These are phyloP conservation scores for Thalassarche chlororhynchos DNA, from an alignment of 2,113 vertebrate genomes.

Conservation along the genomic window DNA sequence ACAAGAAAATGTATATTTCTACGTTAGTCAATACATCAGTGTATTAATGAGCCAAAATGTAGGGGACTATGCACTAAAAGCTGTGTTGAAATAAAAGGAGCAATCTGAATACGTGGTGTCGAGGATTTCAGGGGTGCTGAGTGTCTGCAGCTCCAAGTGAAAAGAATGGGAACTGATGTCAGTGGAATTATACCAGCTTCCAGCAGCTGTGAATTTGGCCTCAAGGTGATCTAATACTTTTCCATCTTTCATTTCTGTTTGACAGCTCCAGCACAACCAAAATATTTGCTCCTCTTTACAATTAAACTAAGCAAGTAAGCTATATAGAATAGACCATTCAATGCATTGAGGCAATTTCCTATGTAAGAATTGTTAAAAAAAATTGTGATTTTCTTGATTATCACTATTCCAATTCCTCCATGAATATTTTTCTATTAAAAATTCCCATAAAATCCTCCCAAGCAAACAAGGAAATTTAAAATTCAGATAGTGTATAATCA, in stretches of 20 bases:
- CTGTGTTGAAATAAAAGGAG: background rate
- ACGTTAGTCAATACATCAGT: background rate
- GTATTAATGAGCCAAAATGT: background rate
- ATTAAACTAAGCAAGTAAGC: background rate
- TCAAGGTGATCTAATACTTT: background rate
- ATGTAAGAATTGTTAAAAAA: background rate
- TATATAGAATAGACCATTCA: background rate
- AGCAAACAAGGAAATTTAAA: background rate
- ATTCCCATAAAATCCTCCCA: background rate
- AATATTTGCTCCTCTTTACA: background rate
- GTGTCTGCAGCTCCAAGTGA: background rate
- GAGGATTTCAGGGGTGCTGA: background rate
- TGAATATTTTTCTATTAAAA: background rate
- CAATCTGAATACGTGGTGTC: background rate
- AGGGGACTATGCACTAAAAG: background rate
- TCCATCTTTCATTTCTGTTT: constrained; percentile 15
- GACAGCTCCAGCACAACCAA: background rate
- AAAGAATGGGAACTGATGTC: background rate
- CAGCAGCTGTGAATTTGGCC: constrained; percentile 15
- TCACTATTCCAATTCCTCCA: background rate
- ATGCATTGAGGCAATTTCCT: background rate
- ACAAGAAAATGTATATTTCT: background rate
- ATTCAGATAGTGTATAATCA: background rate
- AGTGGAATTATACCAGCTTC: background rate
- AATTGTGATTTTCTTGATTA: background rate